Evolutionary conservation across 2,797 vertebrate genomes (phyloP).

Genomic region (Chrysocyon brachyurus): DNA sequence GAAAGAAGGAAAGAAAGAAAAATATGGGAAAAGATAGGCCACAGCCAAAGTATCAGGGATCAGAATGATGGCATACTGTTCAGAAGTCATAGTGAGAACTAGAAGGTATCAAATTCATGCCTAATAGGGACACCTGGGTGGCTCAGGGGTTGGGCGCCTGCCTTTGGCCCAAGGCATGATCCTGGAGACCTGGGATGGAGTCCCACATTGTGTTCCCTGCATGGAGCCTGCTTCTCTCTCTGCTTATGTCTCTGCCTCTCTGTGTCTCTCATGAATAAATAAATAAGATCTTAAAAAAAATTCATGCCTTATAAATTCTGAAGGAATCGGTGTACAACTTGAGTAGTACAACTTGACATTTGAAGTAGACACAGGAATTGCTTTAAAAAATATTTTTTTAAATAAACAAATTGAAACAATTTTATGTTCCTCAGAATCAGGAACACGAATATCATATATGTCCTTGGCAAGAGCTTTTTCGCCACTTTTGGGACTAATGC

Average conservation of each 20-base stretch:
- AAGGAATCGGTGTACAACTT: neutral
- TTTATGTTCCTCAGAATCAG: neutral
- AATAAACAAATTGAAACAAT: neutral
- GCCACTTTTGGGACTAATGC: neutral
- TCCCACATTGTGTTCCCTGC: too few species aligned
- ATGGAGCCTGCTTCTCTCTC: too few species aligned
- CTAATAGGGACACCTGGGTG: neutral
- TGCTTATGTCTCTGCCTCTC: too few species aligned
- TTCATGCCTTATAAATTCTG: neutral
- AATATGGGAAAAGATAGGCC: neutral
- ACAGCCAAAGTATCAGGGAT: neutral
- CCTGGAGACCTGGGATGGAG: too few species aligned
- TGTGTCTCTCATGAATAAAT: too few species aligned
- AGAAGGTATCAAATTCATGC: neutral
- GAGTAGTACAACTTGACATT: neutral
- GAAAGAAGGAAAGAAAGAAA: neutral
- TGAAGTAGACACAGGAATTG: constrained; percentile 5
- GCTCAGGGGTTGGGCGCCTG: too few species aligned
- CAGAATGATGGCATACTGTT: neutral
- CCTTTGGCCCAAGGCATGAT: too few species aligned
- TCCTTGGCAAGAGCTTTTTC: constrained; percentile 17
- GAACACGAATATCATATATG: neutral
- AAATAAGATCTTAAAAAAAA: neutral
- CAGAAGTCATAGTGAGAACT: neutral
- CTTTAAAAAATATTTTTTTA: neutral